Evolutionary conservation across 2,888 invertebrate species (phyloP), one percentile per base, ranked within the genome.

Genomic region (Stegophylla sp.): DNA sequence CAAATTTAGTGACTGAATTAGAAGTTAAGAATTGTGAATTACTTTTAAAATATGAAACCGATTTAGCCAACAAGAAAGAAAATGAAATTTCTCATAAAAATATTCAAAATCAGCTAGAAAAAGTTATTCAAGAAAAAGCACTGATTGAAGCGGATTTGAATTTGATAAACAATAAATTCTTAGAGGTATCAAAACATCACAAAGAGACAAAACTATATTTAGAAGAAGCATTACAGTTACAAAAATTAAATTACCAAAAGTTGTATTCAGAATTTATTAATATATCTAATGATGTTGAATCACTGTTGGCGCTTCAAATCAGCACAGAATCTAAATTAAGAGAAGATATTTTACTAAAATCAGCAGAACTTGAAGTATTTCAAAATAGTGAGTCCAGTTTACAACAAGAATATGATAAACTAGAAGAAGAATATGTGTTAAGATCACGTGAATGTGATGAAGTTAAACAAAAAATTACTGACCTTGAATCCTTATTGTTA

Each of bases 381-480:
- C 74, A 66, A 53, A n/a, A n/a, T n/a, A n/a, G n/a, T n/a, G 82
- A 74, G 34, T 45, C 82, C 15, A 64, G 53, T 63, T 28, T 75
- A 56, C 48, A 71, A 9, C 53, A 59, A 71, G 63, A 82, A 5
- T 82, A 75, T 69, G 69, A 75, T 0, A 82, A 51, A 75, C 7
- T 77, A n/a, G 72, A 72, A 20, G 71, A 75, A 74, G 59, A 75
- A 45, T 79, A 71, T 41, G 41, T 79, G n/a, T 34, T 51, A 3
- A 79, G 17, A 17, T 51, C 41, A 17, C 79, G 41, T 41, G 79
- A 79, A 61, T 69, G 28, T n/a, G 61, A 69, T 61, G 71, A 51
- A 79, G 59, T 71, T 1, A 48, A 51, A 51, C 12, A 34, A 26
- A 61, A 61, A 71, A 59, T 79, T 20, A 7, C 34, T 12, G 7